These are phyloP conservation scores for Ernsta delagoae DNA, from an alignment of 2,888 invertebrate genomes.

Conservation along the genomic window DNA sequence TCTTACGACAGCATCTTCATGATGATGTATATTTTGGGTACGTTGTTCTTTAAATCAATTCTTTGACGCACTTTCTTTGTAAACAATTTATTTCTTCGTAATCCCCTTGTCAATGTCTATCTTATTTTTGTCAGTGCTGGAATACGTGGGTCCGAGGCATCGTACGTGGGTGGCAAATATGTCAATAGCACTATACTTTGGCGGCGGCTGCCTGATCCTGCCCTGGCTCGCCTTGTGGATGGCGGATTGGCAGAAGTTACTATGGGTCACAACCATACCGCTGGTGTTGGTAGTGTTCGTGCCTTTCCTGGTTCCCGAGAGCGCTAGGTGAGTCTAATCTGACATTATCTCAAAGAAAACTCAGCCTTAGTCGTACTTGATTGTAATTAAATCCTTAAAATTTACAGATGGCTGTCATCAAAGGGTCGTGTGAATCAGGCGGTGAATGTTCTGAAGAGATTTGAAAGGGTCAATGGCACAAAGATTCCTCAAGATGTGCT, in stretches of 20 bases:
- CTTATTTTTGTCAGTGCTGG: slow-evolving; percentile 86
- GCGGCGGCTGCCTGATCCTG: slow-evolving; percentile 65
- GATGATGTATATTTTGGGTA: slow-evolving; percentile 94
- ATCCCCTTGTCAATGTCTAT: no score
- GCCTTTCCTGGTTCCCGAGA: slow-evolving; percentile 75
- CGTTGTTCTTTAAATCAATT: slow-evolving; percentile 42
- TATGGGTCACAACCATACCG: slow-evolving; percentile 71
- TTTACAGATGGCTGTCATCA: slow-evolving; percentile 70
- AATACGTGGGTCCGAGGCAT: slow-evolving; percentile 92
- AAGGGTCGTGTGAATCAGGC: slow-evolving; percentile 71
- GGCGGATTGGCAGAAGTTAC: slow-evolving; percentile 70
- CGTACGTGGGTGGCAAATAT: no score
- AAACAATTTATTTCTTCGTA: no score
- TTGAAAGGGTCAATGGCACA: slow-evolving; percentile 72
- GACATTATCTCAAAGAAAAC: no score
- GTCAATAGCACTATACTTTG: no score
- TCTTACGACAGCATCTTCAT: slow-evolving; percentile 93
- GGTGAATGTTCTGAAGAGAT: slow-evolving; percentile 66
- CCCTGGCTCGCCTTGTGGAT: slow-evolving; percentile 80
- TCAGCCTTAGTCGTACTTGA: background rate
- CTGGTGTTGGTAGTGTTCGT: slow-evolving; percentile 62
- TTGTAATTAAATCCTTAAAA: background rate
- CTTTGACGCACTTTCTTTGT: no score
- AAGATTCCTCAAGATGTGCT: slow-evolving; percentile 75
- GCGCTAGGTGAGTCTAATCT: slow-evolving; percentile 64